Evolutionary conservation across 1,140 invertebrate genomes (phyloP).

Genomic region (Brachionus paranguensis): DNA sequence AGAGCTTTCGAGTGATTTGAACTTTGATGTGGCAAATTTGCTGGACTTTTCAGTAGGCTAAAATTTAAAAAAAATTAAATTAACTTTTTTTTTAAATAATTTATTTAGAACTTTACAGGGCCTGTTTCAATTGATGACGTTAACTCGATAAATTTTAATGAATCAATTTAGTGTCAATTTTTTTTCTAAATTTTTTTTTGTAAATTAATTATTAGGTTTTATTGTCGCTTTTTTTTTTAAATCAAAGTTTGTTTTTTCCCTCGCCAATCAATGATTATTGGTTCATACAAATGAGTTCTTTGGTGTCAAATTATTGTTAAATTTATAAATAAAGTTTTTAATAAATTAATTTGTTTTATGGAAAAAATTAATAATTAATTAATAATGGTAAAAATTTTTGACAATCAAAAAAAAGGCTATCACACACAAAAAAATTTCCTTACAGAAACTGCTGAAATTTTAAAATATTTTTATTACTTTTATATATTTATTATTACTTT

Average conservation of each 20-base stretch:
- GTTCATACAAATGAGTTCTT: slow-evolving; percentile 1
- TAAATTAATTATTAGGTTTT: background rate
- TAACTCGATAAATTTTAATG: slow-evolving; percentile 8
- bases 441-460: too few relatives aligned
- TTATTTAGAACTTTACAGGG: background rate
- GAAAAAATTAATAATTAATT: too few relatives aligned
- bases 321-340: background rate
- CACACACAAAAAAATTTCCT: too few relatives aligned
- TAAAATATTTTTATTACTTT: too few relatives aligned
- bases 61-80: background rate
- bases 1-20: slow-evolving; percentile 3
- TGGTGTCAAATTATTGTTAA: slow-evolving; percentile 7
- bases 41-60: background rate
- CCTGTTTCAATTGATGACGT: slow-evolving; percentile 9
- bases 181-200: background rate
- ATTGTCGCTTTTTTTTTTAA: background rate
- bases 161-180: background rate
- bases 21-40: slow-evolving; percentile 1
- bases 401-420: too few relatives aligned
- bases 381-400: too few relatives aligned
- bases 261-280: background rate
- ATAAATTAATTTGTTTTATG: background rate
- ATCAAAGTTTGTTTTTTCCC: background rate
- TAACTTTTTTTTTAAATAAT: background rate
- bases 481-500: too few relatives aligned